A percentile compares a stretch with the other conserved stretches of the same genome.
Evolutionary conservation across 1,140 invertebrate species (phyloP).

Genomic region (Drosophila mojavensis): DNA sequence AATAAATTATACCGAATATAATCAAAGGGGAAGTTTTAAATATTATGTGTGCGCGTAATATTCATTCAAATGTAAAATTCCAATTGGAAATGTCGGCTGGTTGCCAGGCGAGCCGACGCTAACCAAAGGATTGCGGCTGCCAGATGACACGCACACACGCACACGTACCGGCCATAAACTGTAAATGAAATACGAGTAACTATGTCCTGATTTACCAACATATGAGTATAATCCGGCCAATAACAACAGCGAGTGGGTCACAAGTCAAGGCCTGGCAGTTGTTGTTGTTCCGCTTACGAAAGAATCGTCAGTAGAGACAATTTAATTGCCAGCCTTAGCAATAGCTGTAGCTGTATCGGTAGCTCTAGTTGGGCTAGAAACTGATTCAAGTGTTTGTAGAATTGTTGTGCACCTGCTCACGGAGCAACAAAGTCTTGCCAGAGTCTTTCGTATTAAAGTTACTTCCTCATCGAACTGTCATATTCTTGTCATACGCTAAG

Average conservation of each 20-base stretch:
- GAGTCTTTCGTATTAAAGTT: no score
- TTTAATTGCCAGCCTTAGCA: background rate
- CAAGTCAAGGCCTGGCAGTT: background rate
- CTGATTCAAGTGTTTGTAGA: background rate
- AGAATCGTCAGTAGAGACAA: background rate
- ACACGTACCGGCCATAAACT: slow-evolving; percentile 14
- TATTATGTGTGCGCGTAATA: slow-evolving; percentile 2
- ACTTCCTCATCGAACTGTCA: background rate
- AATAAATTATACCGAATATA: slow-evolving; percentile 8
- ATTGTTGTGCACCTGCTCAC: no score
- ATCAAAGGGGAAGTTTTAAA: background rate
- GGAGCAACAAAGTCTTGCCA: no score
- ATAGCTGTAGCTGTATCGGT: background rate
- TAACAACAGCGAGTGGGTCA: background rate
- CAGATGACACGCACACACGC: slow-evolving; percentile 29
- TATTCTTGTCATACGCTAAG: background rate
- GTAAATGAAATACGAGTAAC: slow-evolving; percentile 16
- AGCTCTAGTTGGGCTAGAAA: background rate
- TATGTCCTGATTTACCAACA: slow-evolving; percentile 3
- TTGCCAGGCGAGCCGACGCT: background rate
- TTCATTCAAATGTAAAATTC: background rate
- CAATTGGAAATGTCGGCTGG: background rate
- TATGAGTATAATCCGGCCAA: slow-evolving; percentile 11
- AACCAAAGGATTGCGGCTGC: slow-evolving; percentile 5
- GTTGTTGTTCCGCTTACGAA: background rate